phyloP scores from a whole-genome alignment of 2,797 vertebrate species.

The Tangara arthus region DNA sequence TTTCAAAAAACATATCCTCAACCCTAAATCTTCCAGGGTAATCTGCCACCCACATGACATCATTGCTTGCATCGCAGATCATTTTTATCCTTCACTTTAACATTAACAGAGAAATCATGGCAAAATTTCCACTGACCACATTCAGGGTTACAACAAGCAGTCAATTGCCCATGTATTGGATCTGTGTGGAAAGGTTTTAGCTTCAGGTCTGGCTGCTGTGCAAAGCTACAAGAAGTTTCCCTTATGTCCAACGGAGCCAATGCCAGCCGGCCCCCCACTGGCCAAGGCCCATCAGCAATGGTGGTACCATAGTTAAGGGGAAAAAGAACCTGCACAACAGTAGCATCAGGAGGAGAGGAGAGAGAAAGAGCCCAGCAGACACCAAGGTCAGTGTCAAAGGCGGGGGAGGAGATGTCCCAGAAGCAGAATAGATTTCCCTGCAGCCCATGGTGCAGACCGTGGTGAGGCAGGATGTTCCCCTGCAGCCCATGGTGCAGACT shows the following conservation, averaged over 20 bases:
- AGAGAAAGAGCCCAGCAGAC: background rate
- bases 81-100: background rate
- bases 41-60: background rate
- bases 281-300: background rate
- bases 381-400: background rate
- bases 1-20: background rate
- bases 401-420: background rate
- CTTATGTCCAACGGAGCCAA: accelerated
- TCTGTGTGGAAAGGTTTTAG: background rate
- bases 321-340: background rate
- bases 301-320: too few species aligned
- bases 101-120: background rate
- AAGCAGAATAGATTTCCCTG: background rate
- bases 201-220: background rate
- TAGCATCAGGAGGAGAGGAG: background rate
- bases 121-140: background rate
- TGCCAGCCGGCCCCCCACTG: accelerated
- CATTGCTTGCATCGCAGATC: background rate
- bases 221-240: background rate
- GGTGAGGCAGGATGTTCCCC: background rate
- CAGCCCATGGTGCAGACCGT: accelerated
- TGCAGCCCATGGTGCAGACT: background rate
- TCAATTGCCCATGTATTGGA: background rate
- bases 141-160: background rate
- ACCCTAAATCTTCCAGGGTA: background rate